Base-by-base conservation (phyloP, 2,797 vertebrate species). In the Malurus leucopterus region DNA sequence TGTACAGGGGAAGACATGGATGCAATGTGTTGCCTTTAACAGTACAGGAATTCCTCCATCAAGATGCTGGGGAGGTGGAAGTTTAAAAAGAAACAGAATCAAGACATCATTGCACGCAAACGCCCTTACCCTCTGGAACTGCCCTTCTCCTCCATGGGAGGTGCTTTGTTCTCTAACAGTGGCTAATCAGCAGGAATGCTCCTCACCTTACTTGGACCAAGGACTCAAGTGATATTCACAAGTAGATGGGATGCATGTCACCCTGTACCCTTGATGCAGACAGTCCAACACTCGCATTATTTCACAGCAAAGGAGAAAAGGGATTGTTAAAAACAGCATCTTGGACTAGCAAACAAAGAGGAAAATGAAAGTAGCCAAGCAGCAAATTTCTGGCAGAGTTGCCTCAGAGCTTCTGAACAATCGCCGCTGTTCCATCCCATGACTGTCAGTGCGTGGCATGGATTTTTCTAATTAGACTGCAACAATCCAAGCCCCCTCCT, bases 361-460 rank as follows among this genome's bases (percentile, higher is more conserved):
- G 75, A 94, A 95, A 94, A 89, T 58, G 75, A 92, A 93, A 96
- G 91, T 93, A 96, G 95, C 95, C 95, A 96, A 97, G 96, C 95
- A 96, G 95, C 95, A 95, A 93, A 85, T 95, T 96, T 92, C 92
- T 95, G 94, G 93, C 91, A 95, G 93, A 91, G 84, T 95, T 93
- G 95, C 94, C 94, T 95, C 93, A 92, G 93, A 93, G 93, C 85
- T 71, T 90, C 84, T 89, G 76, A 90, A 94, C 85, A 94, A 93
- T 73, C 59, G 84, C 71, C 55, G 64, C 95, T 76, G 80, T 95
- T 95, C 91, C n/a, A 58, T 92, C 93, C 95, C 76, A 47, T 50
- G 88, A 95, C 95, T 95, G 91, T 91, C 95, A 92, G 90, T 79
- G 87, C 85, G 91, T 89, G 93, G 82, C 94, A 91, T 91, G 92